Evolutionary conservation across 2,888 invertebrate species (phyloP), one percentile per base, ranked within the genome.

Genomic region (Blastobasis lacticolella): DNA sequence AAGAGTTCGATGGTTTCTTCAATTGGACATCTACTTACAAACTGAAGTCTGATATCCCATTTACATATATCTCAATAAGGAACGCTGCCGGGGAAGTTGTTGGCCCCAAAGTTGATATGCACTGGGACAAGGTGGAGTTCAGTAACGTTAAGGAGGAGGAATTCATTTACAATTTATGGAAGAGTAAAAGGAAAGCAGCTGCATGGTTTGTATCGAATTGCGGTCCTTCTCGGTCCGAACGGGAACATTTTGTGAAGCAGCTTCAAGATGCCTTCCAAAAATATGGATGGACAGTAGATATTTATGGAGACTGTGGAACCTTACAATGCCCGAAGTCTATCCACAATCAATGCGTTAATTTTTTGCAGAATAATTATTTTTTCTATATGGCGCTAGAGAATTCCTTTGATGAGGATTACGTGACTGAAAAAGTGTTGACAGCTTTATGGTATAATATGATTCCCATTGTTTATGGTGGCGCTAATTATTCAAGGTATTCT

Each of bases 321-420:
- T 56, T 76, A 0, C 57, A 61, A 8, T 87, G 87, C 53, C 69
- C 79, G 0, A 65, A 58, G 52, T 42, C 61, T 1, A 2, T 23
- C 23, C 57, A 56, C 5, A 57, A 64, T n/a, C 65, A 64, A 10
- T 88, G 88, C 53, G 66, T 76, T 50, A 56, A 53, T 38, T 69
- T 78, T 59, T 54, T 90, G 46, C 85, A 90, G 56, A 78, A 72
- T 9, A 86, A 92, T 52, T 94, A 94, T 73, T 93, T 90, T 68
- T 94, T 94, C 68, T 94, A 94, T 66, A 73, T 94, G 56, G 80
- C 91, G 0, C 92, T 94, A 64, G 94, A 94, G 75, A 94, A 94
- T 73, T 92, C 93, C 3, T 90, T 93, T 60, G 92, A 92, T 62
- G 81, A 81, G 48, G 87, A 87, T 59, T 86, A 86, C 46, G 81